Conservation (phyloP, 1,140 invertebrate species). For the Dendrolimus kikuchii region DNA sequence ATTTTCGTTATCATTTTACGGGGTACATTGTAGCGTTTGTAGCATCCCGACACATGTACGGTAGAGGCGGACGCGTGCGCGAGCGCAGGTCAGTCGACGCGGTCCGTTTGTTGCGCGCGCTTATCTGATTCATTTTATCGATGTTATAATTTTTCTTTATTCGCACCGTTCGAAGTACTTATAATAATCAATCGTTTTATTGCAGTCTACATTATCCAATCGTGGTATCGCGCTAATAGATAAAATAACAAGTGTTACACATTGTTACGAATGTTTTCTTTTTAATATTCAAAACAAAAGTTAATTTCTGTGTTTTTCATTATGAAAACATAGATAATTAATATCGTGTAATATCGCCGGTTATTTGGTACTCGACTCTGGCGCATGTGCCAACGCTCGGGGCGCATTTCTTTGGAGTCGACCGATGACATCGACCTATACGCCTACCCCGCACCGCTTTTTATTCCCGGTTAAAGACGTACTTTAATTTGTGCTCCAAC, state of each 20-base stretch:
- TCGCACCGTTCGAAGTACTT: neutral
- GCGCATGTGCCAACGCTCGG: constrained; percentile 52
- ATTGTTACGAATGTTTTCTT: neutral
- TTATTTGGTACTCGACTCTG: constrained; percentile 45
- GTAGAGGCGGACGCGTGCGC: constrained; percentile 34
- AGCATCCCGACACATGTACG: constrained; percentile 40
- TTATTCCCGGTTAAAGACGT: neutral
- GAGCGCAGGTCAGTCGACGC: constrained; percentile 41
- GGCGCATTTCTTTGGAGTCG: constrained; percentile 62
- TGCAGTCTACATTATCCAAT: too few species aligned
- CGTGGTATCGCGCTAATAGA: neutral
- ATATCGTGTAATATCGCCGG: constrained; percentile 26
- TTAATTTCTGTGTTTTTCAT: neutral
- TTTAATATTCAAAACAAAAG: constrained; percentile 1
- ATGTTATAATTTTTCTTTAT: constrained; percentile 5
- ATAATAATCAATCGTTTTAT: too few species aligned
- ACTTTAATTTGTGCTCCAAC: constrained; percentile 19
- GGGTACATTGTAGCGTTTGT: constrained; percentile 10
- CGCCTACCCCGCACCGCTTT: constrained; percentile 39
- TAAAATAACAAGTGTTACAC: neutral
- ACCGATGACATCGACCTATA: constrained; percentile 53
- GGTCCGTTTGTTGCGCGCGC: constrained; percentile 47
- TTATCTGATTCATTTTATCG: constrained; percentile 31
- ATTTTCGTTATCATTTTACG: constrained; percentile 62
- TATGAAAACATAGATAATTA: constrained; percentile 12